Evolutionary conservation across 2,888 invertebrate genomes (phyloP).

Genomic region (Drosophila trichaetosa): DNA sequence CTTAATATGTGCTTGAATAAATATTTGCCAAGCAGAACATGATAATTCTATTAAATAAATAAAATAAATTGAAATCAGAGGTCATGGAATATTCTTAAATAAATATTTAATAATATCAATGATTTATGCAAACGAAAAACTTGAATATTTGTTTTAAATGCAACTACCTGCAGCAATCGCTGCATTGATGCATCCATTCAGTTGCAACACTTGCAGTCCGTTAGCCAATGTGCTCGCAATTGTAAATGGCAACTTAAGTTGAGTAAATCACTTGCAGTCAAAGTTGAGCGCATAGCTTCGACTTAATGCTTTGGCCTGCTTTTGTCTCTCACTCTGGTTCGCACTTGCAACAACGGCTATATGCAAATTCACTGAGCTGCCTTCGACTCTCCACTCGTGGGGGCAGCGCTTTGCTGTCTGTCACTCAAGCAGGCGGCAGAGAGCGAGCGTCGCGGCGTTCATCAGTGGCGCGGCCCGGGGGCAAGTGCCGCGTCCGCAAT

Average conservation of each 20-base stretch:
- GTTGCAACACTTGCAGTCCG: not conserved
- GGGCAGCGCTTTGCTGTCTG: slow-evolving; percentile 15
- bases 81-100: not conserved
- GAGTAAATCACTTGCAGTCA: slow-evolving; percentile 58
- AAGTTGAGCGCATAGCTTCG: slow-evolving; percentile 45
- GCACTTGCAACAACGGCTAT: slow-evolving; percentile 13
- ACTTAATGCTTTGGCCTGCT: slow-evolving; percentile 22
- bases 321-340: not conserved
- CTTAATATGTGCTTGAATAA: not conserved
- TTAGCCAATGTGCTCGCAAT: not conserved
- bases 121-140: not conserved
- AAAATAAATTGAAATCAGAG: not conserved
- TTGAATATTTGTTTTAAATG: not conserved
- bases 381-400: slow-evolving; percentile 26
- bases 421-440: slow-evolving; percentile 14
- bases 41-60: not conserved
- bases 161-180: not conserved
- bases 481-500: slow-evolving; percentile 66
- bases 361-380: slow-evolving; percentile 74
- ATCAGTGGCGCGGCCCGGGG: slow-evolving; percentile 5
- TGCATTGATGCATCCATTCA: not conserved
- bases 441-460: slow-evolving; percentile 1
- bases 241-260: slow-evolving; percentile 26
- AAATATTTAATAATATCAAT: not conserved
- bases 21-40: not conserved